These are phyloP conservation scores for Paguma larvata DNA, from an alignment of 2,797 vertebrate genomes.

Conservation along the genomic window DNA sequence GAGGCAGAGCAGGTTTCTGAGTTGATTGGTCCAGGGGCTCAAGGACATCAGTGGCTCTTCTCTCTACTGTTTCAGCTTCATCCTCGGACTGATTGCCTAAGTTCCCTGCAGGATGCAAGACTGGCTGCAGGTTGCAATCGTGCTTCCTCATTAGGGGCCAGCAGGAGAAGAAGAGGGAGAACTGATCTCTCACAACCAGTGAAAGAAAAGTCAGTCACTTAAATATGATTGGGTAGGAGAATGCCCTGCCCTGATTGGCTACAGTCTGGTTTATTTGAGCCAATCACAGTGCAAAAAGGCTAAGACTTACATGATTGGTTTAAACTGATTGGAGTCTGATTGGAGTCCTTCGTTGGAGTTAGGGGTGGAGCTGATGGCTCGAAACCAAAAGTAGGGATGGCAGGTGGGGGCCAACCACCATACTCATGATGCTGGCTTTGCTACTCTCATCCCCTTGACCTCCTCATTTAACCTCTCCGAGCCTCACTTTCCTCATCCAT, in stretches of 20 bases:
- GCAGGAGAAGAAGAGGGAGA: not conserved
- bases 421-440: not conserved
- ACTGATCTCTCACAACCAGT: not conserved
- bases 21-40: not conserved
- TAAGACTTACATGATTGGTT: not conserved
- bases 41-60: too few species aligned
- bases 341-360: not conserved
- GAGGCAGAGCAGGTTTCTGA: not conserved
- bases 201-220: not conserved
- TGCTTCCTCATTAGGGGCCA: not conserved
- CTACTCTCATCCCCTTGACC: not conserved
- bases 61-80: not conserved
- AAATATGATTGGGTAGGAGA: not conserved
- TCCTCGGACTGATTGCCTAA: not conserved
- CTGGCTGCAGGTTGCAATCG: not conserved
- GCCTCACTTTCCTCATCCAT: not conserved
- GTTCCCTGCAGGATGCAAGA: not conserved
- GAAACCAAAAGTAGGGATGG: not conserved
- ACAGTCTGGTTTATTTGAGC: not conserved
- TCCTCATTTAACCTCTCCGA: not conserved
- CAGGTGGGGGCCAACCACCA: fast-evolving
- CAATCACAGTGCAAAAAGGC: not conserved
- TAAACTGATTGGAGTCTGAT: not conserved
- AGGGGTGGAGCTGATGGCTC: not conserved
- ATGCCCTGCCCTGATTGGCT: not conserved